A percentile compares a stretch with the other conserved stretches of the same genome.
Conservation (phyloP, 1,140 invertebrate species). For the Ectropis grisescens region DNA sequence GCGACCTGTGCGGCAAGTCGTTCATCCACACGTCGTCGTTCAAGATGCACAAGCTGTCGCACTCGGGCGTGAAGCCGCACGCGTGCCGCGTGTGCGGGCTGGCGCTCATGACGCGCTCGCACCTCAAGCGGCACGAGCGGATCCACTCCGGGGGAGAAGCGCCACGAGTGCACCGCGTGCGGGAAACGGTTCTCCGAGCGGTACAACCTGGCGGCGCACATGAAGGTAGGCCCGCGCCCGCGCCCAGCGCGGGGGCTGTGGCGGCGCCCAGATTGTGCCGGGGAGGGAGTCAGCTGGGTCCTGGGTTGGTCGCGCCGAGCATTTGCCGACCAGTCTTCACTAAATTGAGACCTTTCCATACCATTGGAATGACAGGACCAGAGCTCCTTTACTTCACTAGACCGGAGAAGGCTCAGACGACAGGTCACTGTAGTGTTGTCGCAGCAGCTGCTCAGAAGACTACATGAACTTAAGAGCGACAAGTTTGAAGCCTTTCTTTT, state of each 20-base stretch:
- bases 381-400: constrained; percentile 97
- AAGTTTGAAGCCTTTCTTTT: constrained; percentile 97
- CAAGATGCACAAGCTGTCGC: constrained; percentile 76
- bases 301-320: constrained; percentile 98
- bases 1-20: constrained; percentile 77
- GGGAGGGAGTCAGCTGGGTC: constrained; percentile 90
- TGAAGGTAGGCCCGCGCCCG: constrained; percentile 32
- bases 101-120: constrained; percentile 73
- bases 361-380: constrained; percentile 98
- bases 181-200: constrained; percentile 75
- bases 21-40: constrained; percentile 79
- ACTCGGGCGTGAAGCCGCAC: constrained; percentile 75
- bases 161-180: constrained; percentile 72
- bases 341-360: constrained; percentile 96
- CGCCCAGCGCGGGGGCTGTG: constrained; percentile 11
- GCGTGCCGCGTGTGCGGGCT: constrained; percentile 73
- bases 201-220: constrained; percentile 50
- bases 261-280: constrained; percentile 84
- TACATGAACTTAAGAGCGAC: constrained; percentile 95
- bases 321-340: constrained; percentile 96
- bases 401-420: constrained; percentile 84
- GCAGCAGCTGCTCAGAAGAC: constrained; percentile 83
- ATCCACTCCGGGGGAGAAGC: constrained; percentile 75
- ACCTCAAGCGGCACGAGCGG: constrained; percentile 76
- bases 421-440: constrained; percentile 95